These are phyloP conservation scores for Echinometra lucunter DNA, from an alignment of 53 echinoderm and acorn worm species.

Conservation along the genomic window DNA sequence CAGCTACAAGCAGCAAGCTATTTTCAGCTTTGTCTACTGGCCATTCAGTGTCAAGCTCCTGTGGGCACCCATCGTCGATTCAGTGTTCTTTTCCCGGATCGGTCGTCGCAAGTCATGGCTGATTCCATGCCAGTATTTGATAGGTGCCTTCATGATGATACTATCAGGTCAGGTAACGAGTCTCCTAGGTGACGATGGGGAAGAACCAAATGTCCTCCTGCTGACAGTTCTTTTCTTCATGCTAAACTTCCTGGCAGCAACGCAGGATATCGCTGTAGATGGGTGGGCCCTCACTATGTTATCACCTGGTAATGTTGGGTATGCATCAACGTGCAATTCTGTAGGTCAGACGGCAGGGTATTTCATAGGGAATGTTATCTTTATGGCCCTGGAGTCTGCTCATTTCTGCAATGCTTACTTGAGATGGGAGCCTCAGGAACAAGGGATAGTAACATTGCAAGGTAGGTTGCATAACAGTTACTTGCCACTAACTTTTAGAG, in stretches of 20 bases:
- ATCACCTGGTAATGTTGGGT: slow-evolving; percentile 88
- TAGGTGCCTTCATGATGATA: slow-evolving; percentile 87
- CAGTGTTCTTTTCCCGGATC: slow-evolving; percentile 76
- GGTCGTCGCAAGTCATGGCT: slow-evolving; percentile 97
- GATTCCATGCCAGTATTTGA: slow-evolving; percentile 92
- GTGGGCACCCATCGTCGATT: slow-evolving; percentile 98
- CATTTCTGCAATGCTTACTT: slow-evolving; percentile 96
- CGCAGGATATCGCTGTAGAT: slow-evolving; percentile 97
- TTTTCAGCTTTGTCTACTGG: slow-evolving; percentile 99
- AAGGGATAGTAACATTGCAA: slow-evolving; percentile 88
- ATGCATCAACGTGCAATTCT: slow-evolving; percentile 95
- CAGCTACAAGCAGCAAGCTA: slow-evolving; percentile 95
- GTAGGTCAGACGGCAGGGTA: slow-evolving; percentile 96
- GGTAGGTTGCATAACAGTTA: slow-evolving; percentile 73
- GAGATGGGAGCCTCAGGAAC: slow-evolving; percentile 78
- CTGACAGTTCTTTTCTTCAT: slow-evolving; percentile 91
- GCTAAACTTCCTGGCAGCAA: slow-evolving; percentile 97
- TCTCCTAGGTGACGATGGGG: slow-evolving; percentile 79
- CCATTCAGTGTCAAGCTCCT: slow-evolving; percentile 95
- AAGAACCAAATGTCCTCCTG: slow-evolving; percentile 78
- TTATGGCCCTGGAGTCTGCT: slow-evolving; percentile 94
- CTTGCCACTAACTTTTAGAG: no score
- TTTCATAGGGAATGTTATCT: slow-evolving; percentile 94
- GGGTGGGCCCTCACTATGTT: slow-evolving; percentile 99
- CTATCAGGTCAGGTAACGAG: slow-evolving; percentile 78